phyloP scores from a whole-genome alignment of 2,797 vertebrate species.

The Rallus crepitans region DNA sequence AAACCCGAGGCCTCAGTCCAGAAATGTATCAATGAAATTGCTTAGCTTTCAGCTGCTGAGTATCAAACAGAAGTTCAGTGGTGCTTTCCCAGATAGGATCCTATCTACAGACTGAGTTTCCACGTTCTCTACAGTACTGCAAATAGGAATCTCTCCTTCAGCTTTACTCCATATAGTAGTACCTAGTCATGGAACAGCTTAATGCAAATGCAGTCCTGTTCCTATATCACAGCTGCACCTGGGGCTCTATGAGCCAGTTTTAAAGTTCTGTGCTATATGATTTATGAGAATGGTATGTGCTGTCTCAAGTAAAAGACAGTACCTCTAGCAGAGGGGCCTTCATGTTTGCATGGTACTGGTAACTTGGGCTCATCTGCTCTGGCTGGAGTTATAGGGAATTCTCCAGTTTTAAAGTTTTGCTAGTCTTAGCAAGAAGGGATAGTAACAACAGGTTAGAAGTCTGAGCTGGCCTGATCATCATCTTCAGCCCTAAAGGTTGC shows the following conservation, averaged over 20 bases:
- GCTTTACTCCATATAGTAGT: neutral
- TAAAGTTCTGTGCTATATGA: neutral
- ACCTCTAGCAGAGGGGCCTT: neutral
- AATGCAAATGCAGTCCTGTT: neutral
- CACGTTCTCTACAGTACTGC: neutral
- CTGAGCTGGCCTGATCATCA: neutral
- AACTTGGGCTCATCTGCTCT: neutral
- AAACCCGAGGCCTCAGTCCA: neutral
- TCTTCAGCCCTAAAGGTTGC: neutral
- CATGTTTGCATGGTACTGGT: neutral
- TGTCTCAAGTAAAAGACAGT: neutral
- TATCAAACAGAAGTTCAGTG: neutral
- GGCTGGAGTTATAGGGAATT: neutral
- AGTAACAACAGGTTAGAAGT: neutral
- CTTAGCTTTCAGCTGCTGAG: neutral
- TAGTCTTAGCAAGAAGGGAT: neutral
- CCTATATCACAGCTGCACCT: neutral
- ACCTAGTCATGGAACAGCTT: neutral
- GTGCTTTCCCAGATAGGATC: neutral
- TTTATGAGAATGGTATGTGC: neutral
- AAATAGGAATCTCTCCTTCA: neutral
- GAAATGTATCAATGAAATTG: conserved; percentile 19
- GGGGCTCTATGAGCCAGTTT: neutral
- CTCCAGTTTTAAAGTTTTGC: neutral
- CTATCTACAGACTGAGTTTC: neutral